phyloP scores from a whole-genome alignment of 2,113 vertebrate species.

The Passer domesticus region DNA sequence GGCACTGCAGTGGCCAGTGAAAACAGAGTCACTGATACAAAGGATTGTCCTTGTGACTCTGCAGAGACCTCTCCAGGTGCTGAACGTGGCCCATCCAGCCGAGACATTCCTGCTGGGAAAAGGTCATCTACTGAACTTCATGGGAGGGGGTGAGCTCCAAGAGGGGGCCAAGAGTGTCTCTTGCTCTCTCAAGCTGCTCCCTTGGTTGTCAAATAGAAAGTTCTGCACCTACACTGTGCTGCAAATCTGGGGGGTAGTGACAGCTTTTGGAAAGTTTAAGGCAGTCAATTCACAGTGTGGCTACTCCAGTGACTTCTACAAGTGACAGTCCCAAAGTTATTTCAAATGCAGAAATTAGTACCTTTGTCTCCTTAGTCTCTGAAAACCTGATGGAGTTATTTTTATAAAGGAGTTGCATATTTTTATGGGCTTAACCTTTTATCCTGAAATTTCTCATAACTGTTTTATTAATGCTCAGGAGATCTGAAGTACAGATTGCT shows the following conservation, averaged over 20 bases:
- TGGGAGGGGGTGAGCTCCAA: neutral
- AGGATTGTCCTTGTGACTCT: neutral
- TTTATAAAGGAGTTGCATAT: conserved; percentile 45
- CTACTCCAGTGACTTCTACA: neutral
- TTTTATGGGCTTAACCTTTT: conserved; percentile 63
- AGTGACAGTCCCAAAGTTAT: neutral
- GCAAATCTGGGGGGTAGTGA: neutral
- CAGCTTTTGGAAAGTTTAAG: neutral
- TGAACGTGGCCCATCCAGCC: too few species aligned
- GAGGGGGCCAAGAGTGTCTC: neutral
- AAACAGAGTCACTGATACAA: too few species aligned
- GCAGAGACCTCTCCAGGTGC: neutral
- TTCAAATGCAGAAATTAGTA: neutral
- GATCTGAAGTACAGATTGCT: conserved; percentile 33
- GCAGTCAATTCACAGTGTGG: neutral
- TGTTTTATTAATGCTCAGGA: conserved; percentile 43
- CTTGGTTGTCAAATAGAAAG: neutral
- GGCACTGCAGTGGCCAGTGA: neutral
- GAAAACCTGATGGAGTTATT: conserved; percentile 55
- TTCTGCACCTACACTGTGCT: neutral
- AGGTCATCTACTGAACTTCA: neutral
- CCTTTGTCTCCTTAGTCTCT: neutral
- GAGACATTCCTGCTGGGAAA: neutral
- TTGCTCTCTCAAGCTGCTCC: neutral
- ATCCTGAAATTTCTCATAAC: conserved; percentile 32